These are phyloP conservation scores for Macrotrachela quadricornifera DNA, from an alignment of 1,140 invertebrate species.

Conservation along the genomic window DNA sequence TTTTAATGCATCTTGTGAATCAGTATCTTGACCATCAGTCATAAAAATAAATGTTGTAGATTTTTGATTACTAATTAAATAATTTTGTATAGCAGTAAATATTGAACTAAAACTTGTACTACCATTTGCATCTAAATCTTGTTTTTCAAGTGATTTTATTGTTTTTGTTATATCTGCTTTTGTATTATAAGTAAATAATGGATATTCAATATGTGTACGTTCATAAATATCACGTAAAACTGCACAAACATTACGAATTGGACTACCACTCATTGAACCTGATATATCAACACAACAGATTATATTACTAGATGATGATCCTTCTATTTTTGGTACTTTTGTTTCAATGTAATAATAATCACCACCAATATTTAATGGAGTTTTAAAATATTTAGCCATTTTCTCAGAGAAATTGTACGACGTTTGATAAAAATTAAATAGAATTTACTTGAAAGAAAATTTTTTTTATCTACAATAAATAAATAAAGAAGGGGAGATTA, in stretches of 20 bases:
- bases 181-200: background rate
- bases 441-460: too few relatives aligned
- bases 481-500: too few relatives aligned
- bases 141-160: background rate
- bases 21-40: conserved; percentile 1
- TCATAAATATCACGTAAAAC: conserved; percentile 1
- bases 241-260: conserved; percentile 2
- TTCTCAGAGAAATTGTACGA: too few relatives aligned
- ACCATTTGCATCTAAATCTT: background rate
- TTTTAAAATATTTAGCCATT: conserved; percentile 2
- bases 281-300: conserved; percentile 2
- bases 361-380: background rate
- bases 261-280: background rate
- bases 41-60: conserved; percentile 4
- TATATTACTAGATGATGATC: background rate
- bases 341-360: background rate
- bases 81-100: background rate
- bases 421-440: too few relatives aligned
- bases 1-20: background rate
- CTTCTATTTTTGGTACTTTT: background rate
- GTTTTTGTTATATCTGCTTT: background rate
- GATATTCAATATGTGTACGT: conserved; percentile 1
- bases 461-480: too few relatives aligned
- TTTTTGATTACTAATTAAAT: conserved; percentile 1
- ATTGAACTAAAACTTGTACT: conserved; percentile 4